Evolutionary conservation across 2,113 vertebrate species (phyloP), one percentile per base, ranked within the genome.

Genomic region (Crotalus viridis): DNA sequence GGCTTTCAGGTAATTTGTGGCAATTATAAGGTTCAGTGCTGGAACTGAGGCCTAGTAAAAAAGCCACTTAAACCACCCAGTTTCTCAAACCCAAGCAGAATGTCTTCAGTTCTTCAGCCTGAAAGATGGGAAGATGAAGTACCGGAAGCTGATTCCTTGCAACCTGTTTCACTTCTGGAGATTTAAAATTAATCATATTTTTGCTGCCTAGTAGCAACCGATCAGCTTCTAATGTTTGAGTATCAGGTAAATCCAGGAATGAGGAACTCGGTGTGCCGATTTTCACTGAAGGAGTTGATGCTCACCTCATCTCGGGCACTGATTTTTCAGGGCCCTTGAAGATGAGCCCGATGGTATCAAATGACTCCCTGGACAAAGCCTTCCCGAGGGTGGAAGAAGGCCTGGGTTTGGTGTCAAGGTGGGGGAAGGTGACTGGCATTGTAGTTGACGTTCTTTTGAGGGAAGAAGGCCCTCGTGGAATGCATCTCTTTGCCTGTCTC

Each of bases 101-200:
- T 88, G 96, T 95, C 93, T 95, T 96, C 94, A 94, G 95, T 95
- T 90, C 94, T 91, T 94, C 93, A 17, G 92, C 93, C 94, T 94
- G 74, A 46, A 1, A 87, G 93, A 95, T 91, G 86, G 93, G 90
- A 39, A 96, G 96, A 94, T 95, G 96, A 94, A 93, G 93, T 91
- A 95, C 90, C 93, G 88, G 94, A 94, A 89, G 69, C 95, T 96
- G 95, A 88, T 96, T 48, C 87, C 64, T 94, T 91, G 94, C 95
- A 96, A 91, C 94, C 91, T 5, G 93, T 96, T 93, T 24, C 88
- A 92, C 17, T 54, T 39, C 96, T 90, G 13, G 0, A 93, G 92
- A 85, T 12, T 43, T 93, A 88, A 95, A 95, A 85, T 51, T 51
- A 55, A 89, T 1, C 48, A 88, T 4, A 22, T 89, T 1, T 0